Conservation (phyloP, 2,888 invertebrate species). For the Microplitis deprimator region DNA sequence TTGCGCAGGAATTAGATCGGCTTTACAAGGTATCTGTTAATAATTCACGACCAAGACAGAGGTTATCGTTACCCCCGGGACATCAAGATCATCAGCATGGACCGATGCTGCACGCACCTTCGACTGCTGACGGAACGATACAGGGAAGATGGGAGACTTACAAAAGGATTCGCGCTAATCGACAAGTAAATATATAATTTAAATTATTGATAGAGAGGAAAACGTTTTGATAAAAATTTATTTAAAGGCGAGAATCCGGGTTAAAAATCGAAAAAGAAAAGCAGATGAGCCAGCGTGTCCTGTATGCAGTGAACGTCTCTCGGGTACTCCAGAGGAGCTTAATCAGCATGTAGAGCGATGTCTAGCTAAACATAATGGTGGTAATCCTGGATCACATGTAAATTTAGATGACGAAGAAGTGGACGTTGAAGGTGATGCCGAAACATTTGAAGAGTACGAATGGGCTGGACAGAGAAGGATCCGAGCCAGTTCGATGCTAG, state of each 20-base stretch:
- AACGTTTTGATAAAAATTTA: too few relatives aligned
- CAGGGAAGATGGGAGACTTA: constrained; percentile 82
- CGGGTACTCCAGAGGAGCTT: constrained; percentile 79
- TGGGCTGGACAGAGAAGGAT: constrained; percentile 93
- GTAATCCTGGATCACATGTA: constrained; percentile 77
- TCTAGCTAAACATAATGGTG: constrained; percentile 75
- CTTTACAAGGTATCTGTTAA: constrained; percentile 74
- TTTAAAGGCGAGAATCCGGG: constrained; percentile 69
- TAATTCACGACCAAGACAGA: constrained; percentile 63
- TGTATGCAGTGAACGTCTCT: constrained; percentile 81
- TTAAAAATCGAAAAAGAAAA: constrained; percentile 80
- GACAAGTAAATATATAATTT: constrained; percentile 76
- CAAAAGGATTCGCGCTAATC: constrained; percentile 81
- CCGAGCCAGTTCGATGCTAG: constrained; percentile 80
- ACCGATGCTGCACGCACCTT: constrained; percentile 68
- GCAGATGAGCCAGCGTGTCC: constrained; percentile 82
- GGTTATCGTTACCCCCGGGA: constrained; percentile 69
- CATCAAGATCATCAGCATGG: constrained; percentile 66
- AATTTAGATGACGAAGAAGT: constrained; percentile 83
- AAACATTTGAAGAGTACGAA: constrained; percentile 86
- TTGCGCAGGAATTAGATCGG: constrained; percentile 84
- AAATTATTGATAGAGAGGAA: too few relatives aligned
- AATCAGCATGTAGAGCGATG: constrained; percentile 83
- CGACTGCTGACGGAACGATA: constrained; percentile 71
- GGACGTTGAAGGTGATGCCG: constrained; percentile 81